These are phyloP conservation scores for Gymnodraco acuticeps DNA, from an alignment of 2,797 vertebrate species.

Conservation along the genomic window DNA sequence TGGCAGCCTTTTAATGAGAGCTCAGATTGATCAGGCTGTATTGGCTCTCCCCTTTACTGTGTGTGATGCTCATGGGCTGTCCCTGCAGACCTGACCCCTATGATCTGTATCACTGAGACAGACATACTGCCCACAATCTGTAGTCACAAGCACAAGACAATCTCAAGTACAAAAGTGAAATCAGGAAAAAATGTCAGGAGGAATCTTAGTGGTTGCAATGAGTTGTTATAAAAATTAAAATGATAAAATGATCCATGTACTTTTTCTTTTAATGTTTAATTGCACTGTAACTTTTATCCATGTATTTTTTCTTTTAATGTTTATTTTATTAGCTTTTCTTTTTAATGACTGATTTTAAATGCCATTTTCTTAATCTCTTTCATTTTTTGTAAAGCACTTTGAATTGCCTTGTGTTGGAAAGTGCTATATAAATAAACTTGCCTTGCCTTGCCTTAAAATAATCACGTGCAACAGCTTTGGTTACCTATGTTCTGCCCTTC, in stretches of 20 bases:
- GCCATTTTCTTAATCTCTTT: no score
- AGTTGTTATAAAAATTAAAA: no score
- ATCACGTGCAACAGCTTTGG: background rate
- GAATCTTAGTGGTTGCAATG: background rate
- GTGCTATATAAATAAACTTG: no score
- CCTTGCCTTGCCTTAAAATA: no score
- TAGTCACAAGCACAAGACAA: background rate
- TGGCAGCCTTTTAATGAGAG: slow-evolving; percentile 86
- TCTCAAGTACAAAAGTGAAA: background rate
- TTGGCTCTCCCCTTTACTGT: slow-evolving; percentile 70
- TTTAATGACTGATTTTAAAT: no score
- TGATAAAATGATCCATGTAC: no score
- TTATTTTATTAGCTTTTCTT: no score
- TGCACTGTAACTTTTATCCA: no score
- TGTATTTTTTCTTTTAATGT: no score
- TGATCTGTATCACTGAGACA: slow-evolving; percentile 44
- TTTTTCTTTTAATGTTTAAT: no score
- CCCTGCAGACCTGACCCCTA: slow-evolving; percentile 52
- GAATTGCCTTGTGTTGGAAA: no score
- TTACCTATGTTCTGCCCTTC: background rate
- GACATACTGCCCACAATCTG: slow-evolving; percentile 4
- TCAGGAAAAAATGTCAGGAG: background rate
- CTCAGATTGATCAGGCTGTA: slow-evolving; percentile 86
- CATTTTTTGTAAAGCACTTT: no score
- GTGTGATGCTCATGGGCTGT: slow-evolving; percentile 63